Evolutionary conservation across 2,888 invertebrate species (phyloP).

Genomic region (Leptura quadrifasciata): DNA sequence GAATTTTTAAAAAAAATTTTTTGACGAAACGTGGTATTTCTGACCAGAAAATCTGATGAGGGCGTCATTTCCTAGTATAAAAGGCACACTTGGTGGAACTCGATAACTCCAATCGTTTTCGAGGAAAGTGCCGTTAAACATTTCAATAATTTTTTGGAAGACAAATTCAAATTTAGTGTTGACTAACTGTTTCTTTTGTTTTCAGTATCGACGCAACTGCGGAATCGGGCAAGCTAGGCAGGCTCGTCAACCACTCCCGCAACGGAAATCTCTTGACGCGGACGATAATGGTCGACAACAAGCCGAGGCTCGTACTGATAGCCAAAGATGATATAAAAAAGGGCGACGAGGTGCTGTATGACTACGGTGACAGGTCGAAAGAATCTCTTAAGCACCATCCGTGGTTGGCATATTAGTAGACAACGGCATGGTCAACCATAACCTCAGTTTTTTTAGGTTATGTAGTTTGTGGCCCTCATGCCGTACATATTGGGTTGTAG

Average conservation of each 20-base stretch:
- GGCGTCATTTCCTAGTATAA: no score
- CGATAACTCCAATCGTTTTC: no score
- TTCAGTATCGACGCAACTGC: conserved; percentile 96
- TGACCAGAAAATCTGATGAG: no score
- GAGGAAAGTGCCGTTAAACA: no score
- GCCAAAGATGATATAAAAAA: conserved; percentile 90
- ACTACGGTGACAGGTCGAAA: conserved; percentile 97
- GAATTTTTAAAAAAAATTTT: no score
- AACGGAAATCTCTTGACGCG: conserved; percentile 94
- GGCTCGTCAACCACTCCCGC: conserved; percentile 97
- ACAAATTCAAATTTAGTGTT: no score
- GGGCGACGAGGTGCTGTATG: conserved; percentile 95
- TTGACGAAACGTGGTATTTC: no score
- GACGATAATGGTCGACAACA: conserved; percentile 84
- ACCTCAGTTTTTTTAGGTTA: background rate
- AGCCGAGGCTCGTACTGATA: conserved; percentile 90
- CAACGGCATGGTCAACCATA: background rate
- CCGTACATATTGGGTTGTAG: background rate
- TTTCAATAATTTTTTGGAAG: no score
- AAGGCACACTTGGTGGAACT: no score
- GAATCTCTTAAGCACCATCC: conserved; percentile 94
- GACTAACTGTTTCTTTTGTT: conserved; percentile 28
- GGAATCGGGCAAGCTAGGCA: conserved; percentile 91
- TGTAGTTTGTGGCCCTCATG: background rate
- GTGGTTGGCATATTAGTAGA: conserved; percentile 84